Evolutionary conservation across 53 echinoderm and acorn worm genomes (phyloP), one percentile per base, ranked within the genome.

Genomic region (Mesocentrotus franciscanus): DNA sequence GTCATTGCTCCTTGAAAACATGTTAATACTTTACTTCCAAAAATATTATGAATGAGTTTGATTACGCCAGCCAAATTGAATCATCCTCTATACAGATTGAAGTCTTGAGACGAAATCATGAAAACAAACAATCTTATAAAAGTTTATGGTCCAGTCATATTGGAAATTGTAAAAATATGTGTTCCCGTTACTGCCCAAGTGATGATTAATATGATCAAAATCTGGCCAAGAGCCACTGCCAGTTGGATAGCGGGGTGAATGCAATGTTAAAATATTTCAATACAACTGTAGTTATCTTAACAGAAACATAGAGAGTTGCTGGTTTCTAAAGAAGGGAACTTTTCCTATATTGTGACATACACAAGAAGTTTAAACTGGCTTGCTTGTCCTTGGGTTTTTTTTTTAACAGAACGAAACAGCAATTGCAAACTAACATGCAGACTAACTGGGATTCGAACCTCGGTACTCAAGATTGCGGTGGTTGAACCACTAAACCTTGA

Each of bases 131-230:
- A 60, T 92, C 32, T 8, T 22, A 62, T 34, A 20, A 27, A 10
- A 70, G 14, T 16, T 39, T 36, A 11, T 36, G 17, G 16, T 78
- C 22, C 11, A 32, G 34, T 70, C 72, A 56, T 70, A 24, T 57
- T 83, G 22, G 20, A 87, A 87, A 87, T 87, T 56, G 27, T 87
- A 29, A 87, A 56, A 87, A 87, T 87, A 87, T 87, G 58, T 87
- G 57, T 87, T 29, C 87, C 29, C n/a, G 87, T 56, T 84, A 58
- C 56, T 84, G 84, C 22, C 84, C 42, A 22, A 55, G 84, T 24
- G 84, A 84, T 84, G 84, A 84, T 84, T 39, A 42, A 55, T 84
- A 84, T 17, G 39, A 49, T 87, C 56, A 29, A 87, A 87, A 35
- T 27, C 27, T 87, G 57, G 87, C 13, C 26, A 13, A 27, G 56